Evolutionary conservation across 2,888 invertebrate genomes (phyloP), one percentile per base, ranked within the genome.

Genomic region (Zaprionus bogoriensis): DNA sequence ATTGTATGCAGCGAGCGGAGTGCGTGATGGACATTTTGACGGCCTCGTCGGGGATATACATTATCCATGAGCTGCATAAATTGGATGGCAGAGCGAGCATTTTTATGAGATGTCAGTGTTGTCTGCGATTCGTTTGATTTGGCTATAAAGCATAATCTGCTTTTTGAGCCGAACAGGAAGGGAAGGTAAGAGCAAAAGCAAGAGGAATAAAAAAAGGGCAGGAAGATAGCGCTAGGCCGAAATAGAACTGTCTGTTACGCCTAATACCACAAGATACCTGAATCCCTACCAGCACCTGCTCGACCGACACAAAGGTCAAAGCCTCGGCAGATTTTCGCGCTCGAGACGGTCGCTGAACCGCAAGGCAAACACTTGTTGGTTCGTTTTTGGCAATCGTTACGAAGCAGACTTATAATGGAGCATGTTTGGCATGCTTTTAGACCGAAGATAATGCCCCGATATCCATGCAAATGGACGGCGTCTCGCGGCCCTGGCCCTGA

Each of bases 11-110:
- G 32, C 45, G 5, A 10, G 9, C 23, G 30, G n/a, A 32, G 55
- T 50, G 51, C 46, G 19, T 64, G 62, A 62, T 52, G 64, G 83
- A 76, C 80, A 68, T 39, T 76, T 72, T 84, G 85, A 81, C 62
- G 60, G 71, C 32, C 42, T 50, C 47, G 14, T 36, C 14, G 32
- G 17, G 17, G 14, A 36, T 36, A 48, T 22, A 39, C 36, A 42
- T 64, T 58, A 62, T 27, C 48, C 64, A 53, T 51, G 74, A 57
- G 51, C 28, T 62, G 45, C 55, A 70, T 68, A 61, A 74, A 58
- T 70, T 51, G 39, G 14, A 9, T 42, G 7, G 32, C 36, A 28
- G 39, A 58, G 39, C 38, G 53, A 64, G 69, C 57, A 7, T 46
- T 20, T 41, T 30, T 48, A 55, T 67, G 50, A 55, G 47, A 48